Percentiles rank a stretch among this genome's conserved stretches.
These are phyloP conservation scores for Mesorhabditis spiculigera DNA, from an alignment of 2,888 invertebrate species.

Conservation along the genomic window DNA sequence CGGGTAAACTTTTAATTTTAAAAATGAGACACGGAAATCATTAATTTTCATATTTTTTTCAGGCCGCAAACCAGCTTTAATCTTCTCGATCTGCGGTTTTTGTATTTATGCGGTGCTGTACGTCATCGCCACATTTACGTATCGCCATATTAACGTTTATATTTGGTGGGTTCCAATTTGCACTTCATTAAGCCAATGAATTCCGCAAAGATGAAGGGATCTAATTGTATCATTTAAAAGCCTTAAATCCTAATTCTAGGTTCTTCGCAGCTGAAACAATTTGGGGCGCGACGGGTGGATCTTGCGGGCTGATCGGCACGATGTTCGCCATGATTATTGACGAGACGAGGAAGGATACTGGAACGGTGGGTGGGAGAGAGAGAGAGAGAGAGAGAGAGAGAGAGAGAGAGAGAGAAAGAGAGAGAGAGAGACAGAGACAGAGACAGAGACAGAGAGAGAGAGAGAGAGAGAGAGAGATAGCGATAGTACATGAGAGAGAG, in stretches of 20 bases:
- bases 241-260: neutral
- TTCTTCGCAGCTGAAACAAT: neutral
- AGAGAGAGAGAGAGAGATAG: too few species aligned
- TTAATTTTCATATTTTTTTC: neutral
- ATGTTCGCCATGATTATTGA: slow-evolving; percentile 4
- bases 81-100: slow-evolving; percentile 6
- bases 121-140: neutral
- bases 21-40: neutral
- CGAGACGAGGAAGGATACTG: neutral
- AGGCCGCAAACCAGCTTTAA: neutral
- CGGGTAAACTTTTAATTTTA: neutral
- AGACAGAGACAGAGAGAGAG: too few species aligned
- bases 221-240: too few species aligned
- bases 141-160: neutral
- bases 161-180: neutral
- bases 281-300: neutral
- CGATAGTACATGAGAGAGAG: too few species aligned
- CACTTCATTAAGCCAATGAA: too few species aligned
- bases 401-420: too few species aligned
- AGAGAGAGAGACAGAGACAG: too few species aligned
- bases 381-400: too few species aligned
- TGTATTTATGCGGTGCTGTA: neutral
- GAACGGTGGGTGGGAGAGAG: neutral
- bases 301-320: slow-evolving; percentile 2
- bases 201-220: too few species aligned